Conservation (phyloP, 2,797 vertebrate genomes). For the Pseudotriccus pelzelni region DNA sequence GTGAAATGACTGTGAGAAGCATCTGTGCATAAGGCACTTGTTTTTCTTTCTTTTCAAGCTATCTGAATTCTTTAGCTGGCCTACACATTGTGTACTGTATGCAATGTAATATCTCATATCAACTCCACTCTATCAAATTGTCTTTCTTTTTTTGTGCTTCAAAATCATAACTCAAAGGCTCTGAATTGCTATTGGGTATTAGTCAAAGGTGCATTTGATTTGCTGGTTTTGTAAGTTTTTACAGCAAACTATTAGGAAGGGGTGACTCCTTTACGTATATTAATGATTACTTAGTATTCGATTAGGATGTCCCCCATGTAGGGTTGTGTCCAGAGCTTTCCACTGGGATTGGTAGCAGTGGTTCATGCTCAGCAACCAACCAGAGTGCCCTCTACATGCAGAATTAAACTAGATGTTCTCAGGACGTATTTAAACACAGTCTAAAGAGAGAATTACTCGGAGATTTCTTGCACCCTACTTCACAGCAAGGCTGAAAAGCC, state of each 20-base stretch:
- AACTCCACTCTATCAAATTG: conserved; percentile 16
- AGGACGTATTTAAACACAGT: not conserved
- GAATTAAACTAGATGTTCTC: not conserved
- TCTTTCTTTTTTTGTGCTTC: conserved; percentile 42
- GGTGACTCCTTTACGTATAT: not conserved
- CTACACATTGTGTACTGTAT: conserved; percentile 33
- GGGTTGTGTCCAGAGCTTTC: not conserved
- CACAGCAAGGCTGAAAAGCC: not conserved
- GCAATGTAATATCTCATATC: conserved; percentile 26
- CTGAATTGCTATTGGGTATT: not conserved
- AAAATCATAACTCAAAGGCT: conserved; percentile 30
- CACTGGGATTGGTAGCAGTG: not conserved
- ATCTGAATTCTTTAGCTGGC: conserved; percentile 54
- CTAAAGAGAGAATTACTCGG: not conserved
- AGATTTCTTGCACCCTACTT: not conserved
- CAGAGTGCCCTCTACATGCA: not conserved
- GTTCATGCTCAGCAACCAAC: not conserved
- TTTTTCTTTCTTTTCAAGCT: conserved; percentile 63
- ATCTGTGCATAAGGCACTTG: conserved; percentile 25
- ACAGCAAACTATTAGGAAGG: not conserved
- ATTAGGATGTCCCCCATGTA: not conserved
- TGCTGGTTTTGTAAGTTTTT: not conserved
- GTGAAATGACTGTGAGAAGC: not conserved
- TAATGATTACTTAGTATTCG: not conserved
- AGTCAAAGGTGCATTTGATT: not conserved